phyloP scores from a whole-genome alignment of 2,797 vertebrate species.

The Silurus lanzhouensis region DNA sequence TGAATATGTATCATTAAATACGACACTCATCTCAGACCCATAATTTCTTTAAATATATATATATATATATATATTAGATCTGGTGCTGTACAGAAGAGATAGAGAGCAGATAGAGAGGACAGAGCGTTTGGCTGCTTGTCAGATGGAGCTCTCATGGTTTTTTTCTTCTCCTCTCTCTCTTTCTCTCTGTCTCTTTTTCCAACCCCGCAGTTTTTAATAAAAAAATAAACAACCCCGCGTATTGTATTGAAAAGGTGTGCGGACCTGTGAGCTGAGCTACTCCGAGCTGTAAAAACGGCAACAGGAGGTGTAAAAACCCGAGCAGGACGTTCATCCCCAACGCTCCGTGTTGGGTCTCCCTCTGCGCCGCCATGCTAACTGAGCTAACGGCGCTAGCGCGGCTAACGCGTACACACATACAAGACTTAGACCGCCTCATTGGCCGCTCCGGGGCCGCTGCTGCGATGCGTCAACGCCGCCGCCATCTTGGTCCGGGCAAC shows the following conservation, averaged over 20 bases:
- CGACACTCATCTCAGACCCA: too few relatives aligned
- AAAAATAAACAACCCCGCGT: not conserved
- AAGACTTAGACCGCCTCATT: too few relatives aligned
- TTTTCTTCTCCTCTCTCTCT: not conserved
- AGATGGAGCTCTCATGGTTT: constrained; percentile 45
- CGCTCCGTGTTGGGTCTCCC: constrained; percentile 33
- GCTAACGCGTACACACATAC: constrained; percentile 4
- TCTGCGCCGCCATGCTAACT: constrained; percentile 76
- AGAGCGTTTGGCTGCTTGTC: constrained; percentile 54
- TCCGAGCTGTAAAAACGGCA: constrained; percentile 84
- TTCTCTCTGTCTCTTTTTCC: constrained; percentile 16
- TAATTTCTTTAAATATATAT: too few relatives aligned
- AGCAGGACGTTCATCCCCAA: constrained; percentile 87
- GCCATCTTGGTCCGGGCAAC: too few relatives aligned
- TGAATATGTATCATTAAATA: too few relatives aligned
- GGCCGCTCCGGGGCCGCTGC: too few relatives aligned
- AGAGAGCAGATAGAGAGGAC: not conserved
- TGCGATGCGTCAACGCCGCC: too few relatives aligned
- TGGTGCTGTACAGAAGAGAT: not conserved
- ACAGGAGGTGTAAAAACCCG: constrained; percentile 86
- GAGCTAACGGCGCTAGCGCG: constrained; percentile 64
- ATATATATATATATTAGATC: too few relatives aligned
- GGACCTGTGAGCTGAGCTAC: constrained; percentile 89
- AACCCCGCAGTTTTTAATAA: constrained; percentile 32
- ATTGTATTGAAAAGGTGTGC: constrained; percentile 27